Evolutionary conservation across 2,888 invertebrate genomes (phyloP), one percentile per base, ranked within the genome.

Genomic region (Embidobia sp.): DNA sequence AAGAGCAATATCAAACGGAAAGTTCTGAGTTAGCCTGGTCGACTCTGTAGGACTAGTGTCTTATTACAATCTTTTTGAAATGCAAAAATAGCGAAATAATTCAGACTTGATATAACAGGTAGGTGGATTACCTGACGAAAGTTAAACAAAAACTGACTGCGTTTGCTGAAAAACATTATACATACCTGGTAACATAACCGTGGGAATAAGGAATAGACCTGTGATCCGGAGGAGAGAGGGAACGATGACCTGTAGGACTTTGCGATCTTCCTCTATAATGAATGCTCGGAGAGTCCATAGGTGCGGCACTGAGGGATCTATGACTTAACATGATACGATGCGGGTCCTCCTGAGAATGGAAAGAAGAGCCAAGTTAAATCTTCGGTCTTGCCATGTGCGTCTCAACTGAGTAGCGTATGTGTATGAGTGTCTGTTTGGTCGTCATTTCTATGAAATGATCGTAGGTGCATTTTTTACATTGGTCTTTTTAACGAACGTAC

Each of bases 261-360:
- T 94, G 96, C 89, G 95, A 95, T 84, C 94, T 92, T 55, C 93
- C 93, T 75, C 94, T 91, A 82, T 91, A 90, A 86, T 92, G 92
- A 76, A 91, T 88, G 80, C 91, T 91, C 37, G 92, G 91, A 26
- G 92, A 92, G 83, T 93, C 93, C 84, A 92, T 92, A 22, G 96
- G 96, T 69, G 96, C 96, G 67, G 96, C 96, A 67, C 96, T 96
- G 90, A 96, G 96, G 85, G 96, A 96, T 81, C 96, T 93, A 87
- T 95, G 95, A 67, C 91, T 90, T 80, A 91, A 89, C 91, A 91
- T 91, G 67, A 72, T 61, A 80, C 90, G 90, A 67, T 90, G 88
- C 82, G 89, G 82, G 77, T 90, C 90, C 70, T 91, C 90, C 91
- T 91, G 89, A 85, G 89, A 79, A 88, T 83, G 18, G 53, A 79